phyloP scores from a whole-genome alignment of 2,888 invertebrate genomes.

The Argyresthia albistria region DNA sequence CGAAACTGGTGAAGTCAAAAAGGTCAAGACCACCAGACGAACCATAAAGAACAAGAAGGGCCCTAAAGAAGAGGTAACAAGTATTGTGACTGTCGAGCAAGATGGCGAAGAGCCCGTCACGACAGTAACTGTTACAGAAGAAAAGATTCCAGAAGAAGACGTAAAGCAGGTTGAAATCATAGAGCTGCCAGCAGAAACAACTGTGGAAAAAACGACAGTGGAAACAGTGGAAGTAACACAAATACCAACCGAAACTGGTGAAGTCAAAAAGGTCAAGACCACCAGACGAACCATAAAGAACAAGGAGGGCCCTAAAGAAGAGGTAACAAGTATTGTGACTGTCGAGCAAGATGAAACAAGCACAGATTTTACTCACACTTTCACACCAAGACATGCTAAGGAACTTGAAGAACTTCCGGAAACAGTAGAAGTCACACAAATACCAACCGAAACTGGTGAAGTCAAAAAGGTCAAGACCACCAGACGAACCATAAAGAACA shows the following conservation, averaged over 20 bases:
- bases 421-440: slow-evolving; percentile 41
- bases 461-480: slow-evolving; percentile 28
- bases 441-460: slow-evolving; percentile 35
- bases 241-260: slow-evolving; percentile 30
- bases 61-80: slow-evolving; percentile 23
- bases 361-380: slow-evolving; percentile 13
- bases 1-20: slow-evolving; percentile 21
- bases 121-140: slow-evolving; percentile 22
- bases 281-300: too few species aligned
- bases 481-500: slow-evolving; percentile 40
- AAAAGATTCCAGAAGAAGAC: slow-evolving; percentile 17
- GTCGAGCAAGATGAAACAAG: slow-evolving; percentile 22
- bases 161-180: too few species aligned
- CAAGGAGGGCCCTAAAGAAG: too few species aligned
- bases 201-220: slow-evolving; percentile 14
- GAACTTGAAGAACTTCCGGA: slow-evolving; percentile 33
- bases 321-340: too few species aligned
- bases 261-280: slow-evolving; percentile 28
- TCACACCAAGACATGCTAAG: slow-evolving; percentile 17
- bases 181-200: too few species aligned
- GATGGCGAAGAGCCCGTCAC: slow-evolving; percentile 35
- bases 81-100: slow-evolving; percentile 24
- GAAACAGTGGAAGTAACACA: slow-evolving; percentile 24
- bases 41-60: slow-evolving; percentile 26
- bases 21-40: slow-evolving; percentile 31